A percentile compares a stretch with the other conserved stretches of the same genome.
Conservation (phyloP, 2,113 vertebrate species). For the Ursus arctos region DNA sequence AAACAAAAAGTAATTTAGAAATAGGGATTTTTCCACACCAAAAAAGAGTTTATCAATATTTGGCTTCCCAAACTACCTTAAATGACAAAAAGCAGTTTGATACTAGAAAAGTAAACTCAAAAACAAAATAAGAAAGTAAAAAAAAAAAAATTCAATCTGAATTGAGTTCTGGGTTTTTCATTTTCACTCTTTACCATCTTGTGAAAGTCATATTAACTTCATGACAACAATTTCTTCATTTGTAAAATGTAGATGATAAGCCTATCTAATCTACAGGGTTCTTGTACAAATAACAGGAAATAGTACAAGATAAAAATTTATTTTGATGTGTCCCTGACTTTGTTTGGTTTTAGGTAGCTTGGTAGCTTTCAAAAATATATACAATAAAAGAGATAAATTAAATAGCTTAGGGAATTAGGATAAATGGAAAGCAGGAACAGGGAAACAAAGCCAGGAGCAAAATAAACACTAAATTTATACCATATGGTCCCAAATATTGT, state of each 20-base stretch:
- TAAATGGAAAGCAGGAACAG: not conserved
- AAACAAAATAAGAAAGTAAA: not conserved
- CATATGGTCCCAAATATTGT: not conserved
- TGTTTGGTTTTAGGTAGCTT: conserved; percentile 13
- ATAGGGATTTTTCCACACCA: not conserved
- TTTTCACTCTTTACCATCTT: not conserved
- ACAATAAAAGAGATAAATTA: not conserved
- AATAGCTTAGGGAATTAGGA: not conserved
- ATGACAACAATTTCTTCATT: not conserved
- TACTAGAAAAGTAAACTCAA: not conserved
- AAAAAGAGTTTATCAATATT: not conserved
- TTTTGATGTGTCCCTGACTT: not conserved
- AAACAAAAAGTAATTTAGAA: not conserved
- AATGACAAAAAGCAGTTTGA: not conserved
- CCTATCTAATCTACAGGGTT: not conserved
- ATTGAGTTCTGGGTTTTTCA: not conserved
- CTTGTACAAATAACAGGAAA: not conserved
- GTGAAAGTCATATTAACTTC: not conserved
- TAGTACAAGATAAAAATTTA: not conserved
- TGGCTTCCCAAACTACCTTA: not conserved
- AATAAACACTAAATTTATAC: conserved; percentile 4
- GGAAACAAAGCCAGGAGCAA: not conserved
- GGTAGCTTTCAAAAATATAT: not conserved
- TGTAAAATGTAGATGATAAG: not conserved
- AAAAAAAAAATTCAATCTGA: not conserved